phyloP scores from a whole-genome alignment of 2,113 vertebrate species.

The Psittacula cyanocephala region DNA sequence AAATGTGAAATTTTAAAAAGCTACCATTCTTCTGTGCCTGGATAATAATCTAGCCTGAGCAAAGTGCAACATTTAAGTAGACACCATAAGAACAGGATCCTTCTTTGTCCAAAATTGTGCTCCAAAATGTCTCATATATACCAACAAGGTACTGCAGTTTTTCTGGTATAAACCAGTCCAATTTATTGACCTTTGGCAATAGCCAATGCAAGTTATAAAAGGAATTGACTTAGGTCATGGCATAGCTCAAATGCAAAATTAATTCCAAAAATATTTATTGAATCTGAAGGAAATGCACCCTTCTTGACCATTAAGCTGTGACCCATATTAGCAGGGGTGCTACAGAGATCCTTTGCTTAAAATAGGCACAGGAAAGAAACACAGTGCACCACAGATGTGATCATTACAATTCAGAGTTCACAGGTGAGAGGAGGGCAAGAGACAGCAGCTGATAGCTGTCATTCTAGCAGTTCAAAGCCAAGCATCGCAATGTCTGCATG shows the following conservation, averaged over 20 bases:
- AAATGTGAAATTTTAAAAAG: not conserved
- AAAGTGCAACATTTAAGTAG: not conserved
- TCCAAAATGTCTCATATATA: not conserved
- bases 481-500: not conserved
- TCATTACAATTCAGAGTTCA: not conserved
- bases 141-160: not conserved
- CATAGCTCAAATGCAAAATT: not conserved
- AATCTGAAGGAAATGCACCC: not conserved
- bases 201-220: not conserved
- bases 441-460: not conserved
- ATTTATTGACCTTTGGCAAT: not conserved
- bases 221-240: not conserved
- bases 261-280: not conserved
- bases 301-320: not conserved
- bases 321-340: not conserved
- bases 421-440: not conserved
- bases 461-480: not conserved
- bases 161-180: not conserved
- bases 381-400: not conserved
- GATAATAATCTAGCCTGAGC: not conserved
- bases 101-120: not conserved
- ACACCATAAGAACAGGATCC: not conserved
- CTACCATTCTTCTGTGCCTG: not conserved
- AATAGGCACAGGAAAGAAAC: not conserved
- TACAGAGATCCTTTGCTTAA: not conserved